A percentile compares a stretch with the other conserved stretches of the same genome.
Evolutionary conservation across 2,888 invertebrate genomes (phyloP).

Genomic region (Laothoe populi): DNA sequence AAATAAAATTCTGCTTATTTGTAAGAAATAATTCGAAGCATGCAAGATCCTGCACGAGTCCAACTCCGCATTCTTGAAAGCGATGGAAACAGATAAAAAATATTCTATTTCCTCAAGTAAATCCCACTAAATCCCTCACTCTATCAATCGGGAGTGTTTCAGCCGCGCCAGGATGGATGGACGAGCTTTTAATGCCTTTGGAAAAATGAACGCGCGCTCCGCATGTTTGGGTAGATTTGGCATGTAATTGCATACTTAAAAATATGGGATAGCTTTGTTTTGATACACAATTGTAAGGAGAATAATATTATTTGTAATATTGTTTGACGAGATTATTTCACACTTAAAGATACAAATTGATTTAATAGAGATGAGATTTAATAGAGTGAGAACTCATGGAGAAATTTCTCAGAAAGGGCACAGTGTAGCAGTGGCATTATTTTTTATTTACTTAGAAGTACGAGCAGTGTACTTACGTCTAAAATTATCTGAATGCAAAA

Average conservation of each 20-base stretch:
- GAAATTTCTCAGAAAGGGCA: too few species aligned
- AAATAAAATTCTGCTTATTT: too few species aligned
- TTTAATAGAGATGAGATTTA: too few species aligned
- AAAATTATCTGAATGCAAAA: too few species aligned
- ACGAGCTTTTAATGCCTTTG: conserved; percentile 37
- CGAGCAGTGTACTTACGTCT: too few species aligned
- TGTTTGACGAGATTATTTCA: background rate
- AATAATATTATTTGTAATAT: background rate
- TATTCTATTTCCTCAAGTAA: conserved; percentile 44
- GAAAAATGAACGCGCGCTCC: conserved; percentile 39
- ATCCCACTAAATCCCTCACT: conserved; percentile 45
- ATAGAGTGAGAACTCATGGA: too few species aligned
- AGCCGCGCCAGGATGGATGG: conserved; percentile 23
- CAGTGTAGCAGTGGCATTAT: too few species aligned
- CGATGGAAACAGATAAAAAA: conserved; percentile 40
- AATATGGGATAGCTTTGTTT: conserved; percentile 21
- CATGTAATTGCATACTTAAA: conserved; percentile 24
- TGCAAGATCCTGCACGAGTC: conserved; percentile 25
- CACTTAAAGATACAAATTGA: too few species aligned
- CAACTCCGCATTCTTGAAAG: conserved; percentile 30
- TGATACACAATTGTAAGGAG: background rate
- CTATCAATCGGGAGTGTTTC: conserved; percentile 44
- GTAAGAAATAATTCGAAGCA: background rate
- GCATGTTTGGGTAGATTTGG: conserved; percentile 27
- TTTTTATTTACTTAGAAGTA: too few species aligned